Percentiles rank a stretch among this genome's conserved stretches.
phyloP scores from a whole-genome alignment of 2,888 invertebrate genomes.

The Exocentrus adspersus region DNA sequence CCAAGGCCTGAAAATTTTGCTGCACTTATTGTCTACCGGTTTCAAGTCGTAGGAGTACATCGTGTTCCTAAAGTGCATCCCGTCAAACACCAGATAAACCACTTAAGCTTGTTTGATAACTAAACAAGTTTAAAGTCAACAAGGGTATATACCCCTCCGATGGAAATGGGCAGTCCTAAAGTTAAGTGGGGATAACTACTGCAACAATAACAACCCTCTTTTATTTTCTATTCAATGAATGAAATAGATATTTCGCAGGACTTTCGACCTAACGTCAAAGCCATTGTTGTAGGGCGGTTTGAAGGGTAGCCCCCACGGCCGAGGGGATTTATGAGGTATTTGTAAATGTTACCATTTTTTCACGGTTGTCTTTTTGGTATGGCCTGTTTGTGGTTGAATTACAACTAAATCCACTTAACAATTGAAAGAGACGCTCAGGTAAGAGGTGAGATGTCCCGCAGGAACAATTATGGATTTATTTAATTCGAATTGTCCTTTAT shows the following conservation, averaged over 20 bases:
- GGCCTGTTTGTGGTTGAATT: slow-evolving; percentile 58
- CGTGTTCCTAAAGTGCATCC: slow-evolving; percentile 44
- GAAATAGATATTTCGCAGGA: slow-evolving; percentile 58
- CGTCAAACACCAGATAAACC: slow-evolving; percentile 20
- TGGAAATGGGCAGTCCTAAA: slow-evolving; percentile 58
- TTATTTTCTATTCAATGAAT: slow-evolving; percentile 59
- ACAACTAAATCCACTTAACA: slow-evolving; percentile 33
- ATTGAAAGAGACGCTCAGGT: slow-evolving; percentile 12
- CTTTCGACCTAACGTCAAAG: slow-evolving; percentile 52
- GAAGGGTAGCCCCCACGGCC: slow-evolving; percentile 42
- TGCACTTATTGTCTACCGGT: slow-evolving; percentile 45
- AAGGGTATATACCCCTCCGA: slow-evolving; percentile 54
- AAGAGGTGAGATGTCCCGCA: slow-evolving; percentile 11
- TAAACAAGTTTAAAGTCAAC: slow-evolving; percentile 58
- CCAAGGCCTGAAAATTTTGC: slow-evolving; percentile 54
- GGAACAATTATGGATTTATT: slow-evolving; percentile 12
- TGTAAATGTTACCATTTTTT: slow-evolving; percentile 59
- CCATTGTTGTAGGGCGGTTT: slow-evolving; percentile 42
- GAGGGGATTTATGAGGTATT: slow-evolving; percentile 52
- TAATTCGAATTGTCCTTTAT: slow-evolving; percentile 5
- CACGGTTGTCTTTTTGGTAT: slow-evolving; percentile 60
- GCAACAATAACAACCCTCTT: slow-evolving; percentile 62
- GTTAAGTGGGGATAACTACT: slow-evolving; percentile 60
- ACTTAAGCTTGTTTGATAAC: slow-evolving; percentile 47
- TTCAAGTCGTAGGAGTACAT: slow-evolving; percentile 34